A percentile compares a stretch with the other conserved stretches of the same genome.
Conservation (phyloP, 2,113 vertebrate genomes). For the Cacatua alba region DNA sequence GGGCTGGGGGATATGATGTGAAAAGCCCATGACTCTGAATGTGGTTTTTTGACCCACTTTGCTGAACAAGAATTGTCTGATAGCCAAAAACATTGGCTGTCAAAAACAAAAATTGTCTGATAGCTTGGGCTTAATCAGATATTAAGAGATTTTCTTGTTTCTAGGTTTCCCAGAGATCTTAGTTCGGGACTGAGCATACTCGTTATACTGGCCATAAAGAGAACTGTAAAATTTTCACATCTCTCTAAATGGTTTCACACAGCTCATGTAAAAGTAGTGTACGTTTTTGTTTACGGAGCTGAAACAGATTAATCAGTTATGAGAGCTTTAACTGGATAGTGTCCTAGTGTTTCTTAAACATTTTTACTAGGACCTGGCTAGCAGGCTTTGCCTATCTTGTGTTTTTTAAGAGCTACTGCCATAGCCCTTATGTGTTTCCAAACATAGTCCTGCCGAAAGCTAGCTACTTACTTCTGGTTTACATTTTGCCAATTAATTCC, state of each 20-base stretch:
- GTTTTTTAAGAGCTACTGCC: background rate
- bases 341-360: background rate
- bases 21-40: background rate
- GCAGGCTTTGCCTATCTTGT: background rate
- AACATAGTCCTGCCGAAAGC: background rate
- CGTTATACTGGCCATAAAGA: background rate
- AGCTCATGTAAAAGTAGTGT: background rate
- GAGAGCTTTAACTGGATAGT: background rate
- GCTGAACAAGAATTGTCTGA: background rate
- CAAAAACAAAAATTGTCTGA: background rate
- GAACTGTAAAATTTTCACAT: background rate
- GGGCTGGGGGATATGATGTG: background rate
- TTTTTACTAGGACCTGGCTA: background rate
- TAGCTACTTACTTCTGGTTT: constrained; percentile 28
- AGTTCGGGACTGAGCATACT: background rate
- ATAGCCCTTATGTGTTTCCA: background rate
- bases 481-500: background rate
- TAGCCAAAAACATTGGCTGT: background rate
- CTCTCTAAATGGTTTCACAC: constrained; percentile 10
- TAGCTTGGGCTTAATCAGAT: background rate
- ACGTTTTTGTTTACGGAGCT: background rate
- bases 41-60: background rate
- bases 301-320: constrained; percentile 10
- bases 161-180: background rate
- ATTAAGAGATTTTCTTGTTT: background rate